phyloP scores from a whole-genome alignment of 2,888 invertebrate genomes.

The Xanthorhoe spadicearia region DNA sequence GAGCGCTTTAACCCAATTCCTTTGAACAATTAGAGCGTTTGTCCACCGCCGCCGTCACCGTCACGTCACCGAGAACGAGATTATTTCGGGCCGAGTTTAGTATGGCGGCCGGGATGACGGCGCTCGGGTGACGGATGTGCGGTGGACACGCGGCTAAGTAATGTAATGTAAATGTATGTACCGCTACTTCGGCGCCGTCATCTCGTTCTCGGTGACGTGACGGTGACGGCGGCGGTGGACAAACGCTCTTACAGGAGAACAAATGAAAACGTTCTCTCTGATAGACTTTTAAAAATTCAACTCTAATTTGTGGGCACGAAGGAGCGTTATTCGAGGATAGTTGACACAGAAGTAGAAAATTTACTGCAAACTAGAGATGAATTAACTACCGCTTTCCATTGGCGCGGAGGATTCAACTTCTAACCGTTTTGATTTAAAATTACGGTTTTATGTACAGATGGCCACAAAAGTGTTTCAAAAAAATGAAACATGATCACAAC shows the following conservation, averaged over 20 bases:
- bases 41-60: too few relatives aligned
- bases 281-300: slow-evolving; percentile 53
- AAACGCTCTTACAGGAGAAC: too few relatives aligned
- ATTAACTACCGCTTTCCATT: slow-evolving; percentile 8
- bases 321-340: slow-evolving; percentile 31
- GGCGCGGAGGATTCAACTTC: background rate
- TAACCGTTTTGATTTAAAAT: background rate
- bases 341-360: slow-evolving; percentile 21
- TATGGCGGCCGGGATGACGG: too few relatives aligned
- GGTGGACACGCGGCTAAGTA: too few relatives aligned
- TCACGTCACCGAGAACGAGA: too few relatives aligned
- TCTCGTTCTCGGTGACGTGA: too few relatives aligned
- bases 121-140: too few relatives aligned
- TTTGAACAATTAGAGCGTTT: slow-evolving; percentile 30
- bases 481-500: too few relatives aligned
- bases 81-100: too few relatives aligned
- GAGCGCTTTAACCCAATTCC: slow-evolving; percentile 28
- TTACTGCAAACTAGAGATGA: slow-evolving; percentile 22
- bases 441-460: background rate
- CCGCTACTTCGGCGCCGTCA: too few relatives aligned
- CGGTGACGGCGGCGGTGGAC: too few relatives aligned
- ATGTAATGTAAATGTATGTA: too few relatives aligned
- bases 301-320: slow-evolving; percentile 38
- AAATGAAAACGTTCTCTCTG: slow-evolving; percentile 34
- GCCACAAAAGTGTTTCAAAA: background rate